Conservation (phyloP, 2,113 vertebrate species). For the Malurus elegans region DNA sequence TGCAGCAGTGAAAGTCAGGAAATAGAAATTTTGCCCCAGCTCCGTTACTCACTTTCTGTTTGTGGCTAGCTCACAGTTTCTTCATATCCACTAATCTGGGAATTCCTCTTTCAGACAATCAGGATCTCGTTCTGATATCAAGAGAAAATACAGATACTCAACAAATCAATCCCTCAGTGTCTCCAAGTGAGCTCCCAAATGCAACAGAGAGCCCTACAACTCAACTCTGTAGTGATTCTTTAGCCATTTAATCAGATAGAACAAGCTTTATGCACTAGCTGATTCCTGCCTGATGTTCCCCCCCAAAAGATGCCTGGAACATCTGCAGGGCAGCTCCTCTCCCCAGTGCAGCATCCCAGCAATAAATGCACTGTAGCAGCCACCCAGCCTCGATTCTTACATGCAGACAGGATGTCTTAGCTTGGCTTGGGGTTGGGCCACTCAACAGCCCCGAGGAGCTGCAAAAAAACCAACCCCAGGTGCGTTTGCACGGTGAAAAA, state of each 20-base stretch:
- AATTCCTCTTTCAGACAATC: neutral
- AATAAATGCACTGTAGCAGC: neutral
- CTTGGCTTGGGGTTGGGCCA: neutral
- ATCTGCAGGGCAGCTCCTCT: neutral
- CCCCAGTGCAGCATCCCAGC: neutral
- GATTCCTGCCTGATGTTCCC: neutral
- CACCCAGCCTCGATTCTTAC: fast-evolving
- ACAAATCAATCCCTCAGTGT: neutral
- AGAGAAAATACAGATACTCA: neutral
- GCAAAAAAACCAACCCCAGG: neutral
- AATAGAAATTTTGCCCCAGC: neutral
- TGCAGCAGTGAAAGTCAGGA: neutral
- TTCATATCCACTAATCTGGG: neutral
- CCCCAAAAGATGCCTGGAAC: neutral
- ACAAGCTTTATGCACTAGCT: neutral
- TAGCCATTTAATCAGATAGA: neutral
- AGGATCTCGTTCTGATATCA: neutral
- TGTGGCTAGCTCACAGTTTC: neutral
- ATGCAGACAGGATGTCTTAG: neutral
- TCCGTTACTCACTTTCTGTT: neutral
- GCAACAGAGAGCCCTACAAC: neutral
- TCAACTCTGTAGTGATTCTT: neutral
- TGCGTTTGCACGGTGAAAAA: neutral
- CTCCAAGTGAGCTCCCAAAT: neutral
- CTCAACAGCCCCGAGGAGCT: neutral